These are phyloP conservation scores for Hiodon alosoides DNA, from an alignment of 2,113 vertebrate species.

Conservation along the genomic window DNA sequence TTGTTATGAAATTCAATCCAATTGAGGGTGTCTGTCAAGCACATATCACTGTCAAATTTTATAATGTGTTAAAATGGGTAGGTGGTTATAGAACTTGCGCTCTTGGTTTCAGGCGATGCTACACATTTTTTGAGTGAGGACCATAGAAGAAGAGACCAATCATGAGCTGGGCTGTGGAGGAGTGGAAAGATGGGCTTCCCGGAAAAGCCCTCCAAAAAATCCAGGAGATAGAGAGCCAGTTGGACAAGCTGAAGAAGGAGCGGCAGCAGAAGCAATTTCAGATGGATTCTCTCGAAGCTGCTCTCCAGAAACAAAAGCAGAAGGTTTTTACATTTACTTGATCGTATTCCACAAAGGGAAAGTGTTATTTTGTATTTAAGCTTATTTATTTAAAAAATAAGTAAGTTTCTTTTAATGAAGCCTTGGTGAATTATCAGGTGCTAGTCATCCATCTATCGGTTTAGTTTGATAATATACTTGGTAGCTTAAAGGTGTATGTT, in stretches of 20 bases:
- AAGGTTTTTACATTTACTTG: conserved; percentile 62
- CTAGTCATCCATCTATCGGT: too few relatives aligned
- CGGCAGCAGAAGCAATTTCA: conserved; percentile 82
- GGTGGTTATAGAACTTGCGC: not conserved
- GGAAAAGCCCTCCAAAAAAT: conserved; percentile 82
- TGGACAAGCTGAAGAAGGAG: conserved; percentile 86
- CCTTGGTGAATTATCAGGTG: too few relatives aligned
- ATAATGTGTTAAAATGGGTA: too few relatives aligned
- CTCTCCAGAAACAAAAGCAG: conserved; percentile 84
- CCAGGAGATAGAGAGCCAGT: conserved; percentile 79
- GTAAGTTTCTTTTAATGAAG: too few relatives aligned
- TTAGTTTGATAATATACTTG: too few relatives aligned
- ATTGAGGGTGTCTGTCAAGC: too few relatives aligned
- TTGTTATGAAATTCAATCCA: too few relatives aligned
- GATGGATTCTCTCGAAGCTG: conserved; percentile 78
- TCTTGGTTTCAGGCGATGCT: conserved; percentile 10
- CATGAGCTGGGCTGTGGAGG: conserved; percentile 91
- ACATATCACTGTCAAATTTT: too few relatives aligned
- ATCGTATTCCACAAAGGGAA: not conserved
- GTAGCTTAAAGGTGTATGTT: too few relatives aligned
- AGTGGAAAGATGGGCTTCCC: conserved; percentile 89
- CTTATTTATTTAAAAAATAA: too few relatives aligned
- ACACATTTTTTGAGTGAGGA: not conserved
- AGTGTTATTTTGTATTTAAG: too few relatives aligned
- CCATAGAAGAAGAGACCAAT: conserved; percentile 14